A percentile compares a stretch with the other conserved stretches of the same genome.
These are phyloP conservation scores for Odontesthes bonariensis DNA, from an alignment of 2,113 vertebrate genomes.

Conservation along the genomic window DNA sequence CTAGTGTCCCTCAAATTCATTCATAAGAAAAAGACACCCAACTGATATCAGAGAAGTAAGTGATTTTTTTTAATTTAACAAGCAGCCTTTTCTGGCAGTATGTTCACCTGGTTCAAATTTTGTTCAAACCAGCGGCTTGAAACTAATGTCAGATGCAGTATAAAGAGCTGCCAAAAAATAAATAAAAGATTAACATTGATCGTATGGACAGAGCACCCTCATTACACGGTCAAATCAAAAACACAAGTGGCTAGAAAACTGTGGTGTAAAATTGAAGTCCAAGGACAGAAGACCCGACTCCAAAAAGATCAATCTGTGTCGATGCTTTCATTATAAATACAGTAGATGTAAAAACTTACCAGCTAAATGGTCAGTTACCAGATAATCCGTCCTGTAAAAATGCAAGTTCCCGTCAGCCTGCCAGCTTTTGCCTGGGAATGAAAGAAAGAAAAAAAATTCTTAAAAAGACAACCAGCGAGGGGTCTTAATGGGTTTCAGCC, in stretches of 20 bases:
- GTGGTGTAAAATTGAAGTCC: too few relatives aligned
- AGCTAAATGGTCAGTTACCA: conserved; percentile 99
- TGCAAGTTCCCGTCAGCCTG: conserved; percentile 93
- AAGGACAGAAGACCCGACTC: too few relatives aligned
- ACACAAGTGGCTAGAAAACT: too few relatives aligned
- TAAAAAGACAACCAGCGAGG: neutral
- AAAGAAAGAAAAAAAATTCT: conserved; percentile 23
- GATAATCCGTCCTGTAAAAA: conserved; percentile 99
- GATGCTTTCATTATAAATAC: too few relatives aligned
- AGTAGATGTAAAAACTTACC: conserved; percentile 84
- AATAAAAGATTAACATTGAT: too few relatives aligned
- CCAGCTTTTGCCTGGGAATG: conserved; percentile 93
- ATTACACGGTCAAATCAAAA: neutral
- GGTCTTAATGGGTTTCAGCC: neutral
- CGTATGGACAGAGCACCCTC: neutral
- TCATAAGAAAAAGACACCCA: neutral
- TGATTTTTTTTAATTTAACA: too few relatives aligned
- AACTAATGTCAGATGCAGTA: neutral
- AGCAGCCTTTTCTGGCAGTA: neutral
- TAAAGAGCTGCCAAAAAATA: too few relatives aligned
- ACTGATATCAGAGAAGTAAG: neutral
- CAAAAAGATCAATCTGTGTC: too few relatives aligned
- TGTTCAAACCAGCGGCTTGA: neutral
- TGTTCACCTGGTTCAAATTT: neutral
- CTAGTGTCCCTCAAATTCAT: neutral